Evolutionary conservation across 2,113 vertebrate genomes (phyloP).

Genomic region (Psophia crepitans): DNA sequence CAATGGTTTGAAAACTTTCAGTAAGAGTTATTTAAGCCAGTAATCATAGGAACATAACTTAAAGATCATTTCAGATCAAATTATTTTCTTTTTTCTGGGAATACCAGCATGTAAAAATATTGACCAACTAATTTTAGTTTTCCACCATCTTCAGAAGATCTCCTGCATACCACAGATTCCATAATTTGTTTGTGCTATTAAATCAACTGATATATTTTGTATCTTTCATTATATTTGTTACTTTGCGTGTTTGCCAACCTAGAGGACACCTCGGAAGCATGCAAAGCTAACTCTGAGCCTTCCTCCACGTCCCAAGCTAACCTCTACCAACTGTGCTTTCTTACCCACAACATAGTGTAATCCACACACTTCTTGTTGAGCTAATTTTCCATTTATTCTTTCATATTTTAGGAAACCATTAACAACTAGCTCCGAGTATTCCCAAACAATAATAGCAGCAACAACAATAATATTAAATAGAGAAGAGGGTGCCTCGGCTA

Average conservation of each 20-base stretch:
- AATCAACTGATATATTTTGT: fast-evolving
- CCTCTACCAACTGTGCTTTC: not conserved
- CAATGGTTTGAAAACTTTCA: not conserved
- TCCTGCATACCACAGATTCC: not conserved
- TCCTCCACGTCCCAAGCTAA: not conserved
- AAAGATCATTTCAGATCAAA: not conserved
- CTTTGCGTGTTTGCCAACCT: fast-evolving
- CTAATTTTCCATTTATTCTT: not conserved
- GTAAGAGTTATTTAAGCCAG: not conserved
- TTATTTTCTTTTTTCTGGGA: not conserved
- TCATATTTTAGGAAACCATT: not conserved
- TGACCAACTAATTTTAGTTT: not conserved
- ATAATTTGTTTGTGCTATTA: not conserved
- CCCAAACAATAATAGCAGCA: not conserved
- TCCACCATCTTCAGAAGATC: not conserved
- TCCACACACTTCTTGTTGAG: not conserved
- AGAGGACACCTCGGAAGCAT: not conserved
- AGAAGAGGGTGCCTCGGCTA: not conserved
- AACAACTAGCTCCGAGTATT: not conserved
- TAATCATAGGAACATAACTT: not conserved
- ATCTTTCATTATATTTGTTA: fast-evolving
- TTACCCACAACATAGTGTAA: not conserved
- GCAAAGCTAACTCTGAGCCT: not conserved
- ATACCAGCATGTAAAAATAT: not conserved
- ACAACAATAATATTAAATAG: not conserved